Percentiles rank a stretch among this genome's conserved stretches.
Evolutionary conservation across 2,113 vertebrate genomes (phyloP).

Genomic region (Dipodomys spectabilis): DNA sequence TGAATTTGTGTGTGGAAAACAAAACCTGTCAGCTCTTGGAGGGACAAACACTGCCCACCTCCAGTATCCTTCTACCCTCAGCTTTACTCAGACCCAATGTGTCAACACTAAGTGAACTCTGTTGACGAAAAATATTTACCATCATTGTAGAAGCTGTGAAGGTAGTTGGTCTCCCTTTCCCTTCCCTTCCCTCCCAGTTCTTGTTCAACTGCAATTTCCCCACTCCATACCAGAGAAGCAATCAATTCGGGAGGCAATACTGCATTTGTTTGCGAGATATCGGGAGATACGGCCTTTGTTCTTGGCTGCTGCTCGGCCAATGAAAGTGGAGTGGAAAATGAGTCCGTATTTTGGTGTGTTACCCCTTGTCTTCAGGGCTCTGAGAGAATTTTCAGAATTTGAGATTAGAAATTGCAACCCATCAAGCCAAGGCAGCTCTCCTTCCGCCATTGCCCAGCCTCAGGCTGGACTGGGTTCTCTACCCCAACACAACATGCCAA

Average conservation of each 20-base stretch:
- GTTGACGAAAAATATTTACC: slow-evolving; percentile 98
- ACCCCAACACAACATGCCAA: not conserved
- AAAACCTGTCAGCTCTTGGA: slow-evolving; percentile 32
- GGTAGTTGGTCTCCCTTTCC: not conserved
- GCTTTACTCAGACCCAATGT: slow-evolving; percentile 90
- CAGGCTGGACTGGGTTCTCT: not conserved
- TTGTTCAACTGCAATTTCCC: not conserved
- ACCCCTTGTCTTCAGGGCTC: slow-evolving; percentile 95
- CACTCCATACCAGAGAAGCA: slow-evolving; percentile 94
- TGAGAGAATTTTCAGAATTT: slow-evolving; percentile 75
- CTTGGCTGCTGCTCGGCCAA: slow-evolving; percentile 96
- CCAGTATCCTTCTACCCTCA: not conserved
- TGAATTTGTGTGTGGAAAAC: slow-evolving; percentile 72
- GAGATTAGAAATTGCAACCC: slow-evolving; percentile 9
- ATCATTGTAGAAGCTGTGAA: slow-evolving; percentile 90
- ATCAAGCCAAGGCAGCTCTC: not conserved
- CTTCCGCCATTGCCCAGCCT: not conserved
- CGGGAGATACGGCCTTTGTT: slow-evolving; percentile 99
- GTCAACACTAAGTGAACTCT: slow-evolving; percentile 95
- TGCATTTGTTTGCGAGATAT: slow-evolving; percentile 98
- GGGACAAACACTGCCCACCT: not conserved
- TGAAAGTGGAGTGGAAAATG: slow-evolving; percentile 99
- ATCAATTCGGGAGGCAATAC: slow-evolving; percentile 96
- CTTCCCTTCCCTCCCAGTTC: not conserved
- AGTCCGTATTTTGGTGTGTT: slow-evolving; percentile 99